Percentiles rank a stretch among this genome's conserved stretches.
These are phyloP conservation scores for Podiceps cristatus DNA, from an alignment of 2,113 vertebrate genomes.

Conservation along the genomic window DNA sequence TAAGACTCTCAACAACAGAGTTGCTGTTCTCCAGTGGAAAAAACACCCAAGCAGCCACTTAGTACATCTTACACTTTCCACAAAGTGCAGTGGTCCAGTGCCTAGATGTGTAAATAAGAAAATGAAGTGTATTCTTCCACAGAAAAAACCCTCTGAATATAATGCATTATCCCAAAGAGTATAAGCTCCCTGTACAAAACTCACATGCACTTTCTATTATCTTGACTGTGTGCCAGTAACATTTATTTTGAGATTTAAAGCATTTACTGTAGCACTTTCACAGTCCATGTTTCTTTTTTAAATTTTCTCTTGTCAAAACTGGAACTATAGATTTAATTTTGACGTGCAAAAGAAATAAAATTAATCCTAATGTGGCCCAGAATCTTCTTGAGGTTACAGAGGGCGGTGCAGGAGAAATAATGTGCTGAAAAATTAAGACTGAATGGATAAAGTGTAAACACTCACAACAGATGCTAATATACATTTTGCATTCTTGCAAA, in stretches of 20 bases:
- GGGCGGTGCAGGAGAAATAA: fast-evolving
- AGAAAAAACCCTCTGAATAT: fast-evolving
- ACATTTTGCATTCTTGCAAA: background rate
- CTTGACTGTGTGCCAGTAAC: background rate
- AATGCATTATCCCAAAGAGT: background rate
- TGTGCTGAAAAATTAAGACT: background rate
- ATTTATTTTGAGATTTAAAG: background rate
- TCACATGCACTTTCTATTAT: background rate
- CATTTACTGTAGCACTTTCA: background rate
- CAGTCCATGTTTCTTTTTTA: background rate
- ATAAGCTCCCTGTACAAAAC: background rate
- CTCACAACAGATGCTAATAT: background rate
- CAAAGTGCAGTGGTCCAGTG: background rate
- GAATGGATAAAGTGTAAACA: background rate
- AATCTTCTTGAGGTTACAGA: background rate
- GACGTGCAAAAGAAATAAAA: background rate
- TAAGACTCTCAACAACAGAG: background rate
- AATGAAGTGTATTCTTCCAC: background rate
- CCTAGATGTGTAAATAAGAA: background rate
- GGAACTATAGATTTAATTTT: background rate
- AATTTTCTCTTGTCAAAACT: background rate
- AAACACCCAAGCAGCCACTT: background rate
- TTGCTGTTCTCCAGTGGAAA: background rate
- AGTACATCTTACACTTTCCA: background rate
- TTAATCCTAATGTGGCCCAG: background rate